A percentile compares a stretch with the other conserved stretches of the same genome.
Evolutionary conservation across 2,888 invertebrate species (phyloP).

Genomic region (Tetheella fluctuosa): DNA sequence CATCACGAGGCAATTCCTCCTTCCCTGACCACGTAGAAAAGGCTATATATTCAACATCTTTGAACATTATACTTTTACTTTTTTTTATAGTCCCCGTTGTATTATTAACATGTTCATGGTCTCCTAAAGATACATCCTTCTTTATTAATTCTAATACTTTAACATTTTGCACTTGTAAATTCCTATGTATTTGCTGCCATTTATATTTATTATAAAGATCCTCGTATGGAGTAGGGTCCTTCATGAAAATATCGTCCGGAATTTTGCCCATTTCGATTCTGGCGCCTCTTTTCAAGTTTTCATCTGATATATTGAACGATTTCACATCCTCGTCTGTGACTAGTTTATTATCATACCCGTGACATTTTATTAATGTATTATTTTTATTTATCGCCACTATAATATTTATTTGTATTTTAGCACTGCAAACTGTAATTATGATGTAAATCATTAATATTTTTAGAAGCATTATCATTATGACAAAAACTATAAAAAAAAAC

Average conservation of each 20-base stretch:
- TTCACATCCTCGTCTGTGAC: conserved; percentile 54
- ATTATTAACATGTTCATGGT: conserved; percentile 55
- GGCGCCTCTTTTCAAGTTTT: conserved; percentile 58
- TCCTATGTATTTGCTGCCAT: conserved; percentile 59
- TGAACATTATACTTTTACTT: conserved; percentile 37
- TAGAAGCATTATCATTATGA: neutral
- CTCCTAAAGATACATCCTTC: conserved; percentile 45
- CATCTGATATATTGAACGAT: conserved; percentile 59
- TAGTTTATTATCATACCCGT: conserved; percentile 52
- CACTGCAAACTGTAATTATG: conserved; percentile 23
- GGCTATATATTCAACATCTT: conserved; percentile 48
- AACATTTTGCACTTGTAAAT: conserved; percentile 44
- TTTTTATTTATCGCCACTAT: conserved; percentile 40
- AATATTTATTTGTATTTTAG: conserved; percentile 52
- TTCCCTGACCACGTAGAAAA: conserved; percentile 51
- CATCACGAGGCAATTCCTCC: conserved; percentile 56
- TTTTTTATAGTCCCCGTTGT: conserved; percentile 41
- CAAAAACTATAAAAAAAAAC: no score
- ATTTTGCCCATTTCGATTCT: conserved; percentile 55
- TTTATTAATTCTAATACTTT: conserved; percentile 53
- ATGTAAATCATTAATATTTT: neutral
- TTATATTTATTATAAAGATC: conserved; percentile 55
- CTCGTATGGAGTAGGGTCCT: conserved; percentile 62
- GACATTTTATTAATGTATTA: conserved; percentile 35
- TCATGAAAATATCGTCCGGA: conserved; percentile 60